These are phyloP conservation scores for Euphydryas editha DNA, from an alignment of 2,888 invertebrate genomes.

Conservation along the genomic window DNA sequence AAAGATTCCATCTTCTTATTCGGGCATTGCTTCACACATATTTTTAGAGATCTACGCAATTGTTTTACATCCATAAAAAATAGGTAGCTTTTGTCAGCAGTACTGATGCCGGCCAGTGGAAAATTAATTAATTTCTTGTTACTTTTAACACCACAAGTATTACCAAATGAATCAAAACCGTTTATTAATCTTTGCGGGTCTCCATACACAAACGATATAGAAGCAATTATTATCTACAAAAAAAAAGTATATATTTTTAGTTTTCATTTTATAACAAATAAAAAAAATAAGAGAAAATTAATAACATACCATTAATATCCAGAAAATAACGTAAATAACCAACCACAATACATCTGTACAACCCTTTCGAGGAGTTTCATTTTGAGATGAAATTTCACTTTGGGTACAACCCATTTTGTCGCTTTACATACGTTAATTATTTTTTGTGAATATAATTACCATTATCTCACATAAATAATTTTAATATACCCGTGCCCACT, in stretches of 20 bases:
- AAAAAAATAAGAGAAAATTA: background rate
- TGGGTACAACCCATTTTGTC: slow-evolving; percentile 86
- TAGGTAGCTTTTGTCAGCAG: slow-evolving; percentile 89
- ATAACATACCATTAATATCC: slow-evolving; percentile 90
- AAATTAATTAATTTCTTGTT: slow-evolving; percentile 90
- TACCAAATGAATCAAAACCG: slow-evolving; percentile 97
- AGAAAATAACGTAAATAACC: slow-evolving; percentile 89
- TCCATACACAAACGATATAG: slow-evolving; percentile 94
- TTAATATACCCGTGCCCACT: slow-evolving; percentile 10
- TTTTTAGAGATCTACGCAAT: slow-evolving; percentile 89
- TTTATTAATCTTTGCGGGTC: slow-evolving; percentile 93
- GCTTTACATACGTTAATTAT: background rate
- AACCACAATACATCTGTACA: slow-evolving; percentile 94
- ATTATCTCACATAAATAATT: background rate
- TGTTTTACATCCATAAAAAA: slow-evolving; percentile 93
- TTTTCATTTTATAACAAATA: background rate
- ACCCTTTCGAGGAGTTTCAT: slow-evolving; percentile 85
- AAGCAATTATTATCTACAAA: slow-evolving; percentile 90
- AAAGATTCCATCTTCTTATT: slow-evolving; percentile 84
- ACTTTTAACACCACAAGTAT: slow-evolving; percentile 93
- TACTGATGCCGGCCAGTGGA: slow-evolving; percentile 91
- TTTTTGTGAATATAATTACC: background rate
- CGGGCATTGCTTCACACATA: slow-evolving; percentile 96
- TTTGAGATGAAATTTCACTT: slow-evolving; percentile 85
- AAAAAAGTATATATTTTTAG: slow-evolving; percentile 23